These are phyloP conservation scores for Odontesthes bonariensis DNA, from an alignment of 2,113 vertebrate species.

Conservation along the genomic window DNA sequence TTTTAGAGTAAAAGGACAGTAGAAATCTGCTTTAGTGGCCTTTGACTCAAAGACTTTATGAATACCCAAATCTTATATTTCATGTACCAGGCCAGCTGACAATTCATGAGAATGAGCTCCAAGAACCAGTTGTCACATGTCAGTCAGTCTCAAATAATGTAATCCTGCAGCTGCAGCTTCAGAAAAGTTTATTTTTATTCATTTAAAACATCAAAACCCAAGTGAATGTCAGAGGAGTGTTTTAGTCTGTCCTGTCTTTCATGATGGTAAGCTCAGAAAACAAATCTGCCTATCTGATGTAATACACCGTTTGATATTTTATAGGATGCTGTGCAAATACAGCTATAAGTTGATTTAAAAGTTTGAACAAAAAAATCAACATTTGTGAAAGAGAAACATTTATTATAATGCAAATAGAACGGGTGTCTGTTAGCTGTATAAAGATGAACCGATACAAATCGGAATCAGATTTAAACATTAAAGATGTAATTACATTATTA, in stretches of 20 bases:
- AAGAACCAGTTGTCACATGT: not conserved
- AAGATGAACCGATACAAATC: too few relatives aligned
- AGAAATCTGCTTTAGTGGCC: not conserved
- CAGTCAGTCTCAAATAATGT: conserved; percentile 33
- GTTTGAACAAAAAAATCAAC: too few relatives aligned
- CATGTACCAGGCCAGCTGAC: not conserved
- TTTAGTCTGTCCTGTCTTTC: too few relatives aligned
- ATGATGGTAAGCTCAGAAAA: not conserved
- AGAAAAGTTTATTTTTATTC: not conserved
- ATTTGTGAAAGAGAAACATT: too few relatives aligned
- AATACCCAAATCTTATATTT: not conserved
- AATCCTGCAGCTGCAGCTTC: not conserved
- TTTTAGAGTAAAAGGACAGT: conserved; percentile 22
- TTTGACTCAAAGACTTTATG: not conserved
- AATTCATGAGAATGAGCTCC: conserved; percentile 17
- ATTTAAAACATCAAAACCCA: too few relatives aligned
- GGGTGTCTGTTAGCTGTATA: too few relatives aligned
- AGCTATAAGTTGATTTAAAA: too few relatives aligned
- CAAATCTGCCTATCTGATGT: not conserved
- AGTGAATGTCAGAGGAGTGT: too few relatives aligned
- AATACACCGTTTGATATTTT: not conserved
- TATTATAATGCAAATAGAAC: too few relatives aligned
- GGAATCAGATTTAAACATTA: too few relatives aligned
- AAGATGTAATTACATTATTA: too few relatives aligned
- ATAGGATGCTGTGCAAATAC: not conserved